Percentiles rank a stretch among this genome's conserved stretches.
Evolutionary conservation across 2,113 vertebrate species (phyloP).

Genomic region (Condylura cristata): DNA sequence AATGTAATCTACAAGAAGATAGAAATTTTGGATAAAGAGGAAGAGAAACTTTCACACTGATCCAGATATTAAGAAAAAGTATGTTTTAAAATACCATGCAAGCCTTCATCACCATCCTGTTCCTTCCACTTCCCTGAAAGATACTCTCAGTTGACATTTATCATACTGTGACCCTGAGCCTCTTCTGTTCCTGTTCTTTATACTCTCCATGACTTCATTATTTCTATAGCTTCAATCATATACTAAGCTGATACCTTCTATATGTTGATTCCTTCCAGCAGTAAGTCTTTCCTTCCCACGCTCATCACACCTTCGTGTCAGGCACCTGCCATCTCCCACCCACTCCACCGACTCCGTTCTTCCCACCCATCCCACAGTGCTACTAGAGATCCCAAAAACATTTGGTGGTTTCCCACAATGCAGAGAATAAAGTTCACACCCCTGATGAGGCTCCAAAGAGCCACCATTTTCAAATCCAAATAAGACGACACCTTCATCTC

Average conservation of each 20-base stretch:
- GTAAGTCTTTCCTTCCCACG: background rate
- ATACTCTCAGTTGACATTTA: background rate
- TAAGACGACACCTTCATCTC: background rate
- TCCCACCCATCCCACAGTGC: background rate
- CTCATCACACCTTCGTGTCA: background rate
- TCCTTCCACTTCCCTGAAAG: background rate
- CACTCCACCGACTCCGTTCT: background rate
- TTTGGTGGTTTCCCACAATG: background rate
- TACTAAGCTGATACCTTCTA: background rate
- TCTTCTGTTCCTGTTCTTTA: background rate
- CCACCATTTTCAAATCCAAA: background rate
- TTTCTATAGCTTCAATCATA: background rate
- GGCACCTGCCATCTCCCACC: background rate
- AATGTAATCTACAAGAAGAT: background rate
- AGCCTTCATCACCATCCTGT: background rate
- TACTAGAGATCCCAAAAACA: slow-evolving; percentile 1
- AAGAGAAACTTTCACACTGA: background rate
- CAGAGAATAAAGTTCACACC: slow-evolving; percentile 12
- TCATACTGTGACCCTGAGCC: background rate
- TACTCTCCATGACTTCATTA: background rate
- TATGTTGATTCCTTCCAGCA: background rate
- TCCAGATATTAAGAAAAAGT: slow-evolving; percentile 18
- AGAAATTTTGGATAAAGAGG: background rate
- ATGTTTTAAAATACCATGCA: slow-evolving; percentile 27
- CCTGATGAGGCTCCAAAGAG: background rate